Percentiles rank a stretch among this genome's conserved stretches.
Conservation (phyloP, 2,888 invertebrate species). For the Agriopis aurantiaria region DNA sequence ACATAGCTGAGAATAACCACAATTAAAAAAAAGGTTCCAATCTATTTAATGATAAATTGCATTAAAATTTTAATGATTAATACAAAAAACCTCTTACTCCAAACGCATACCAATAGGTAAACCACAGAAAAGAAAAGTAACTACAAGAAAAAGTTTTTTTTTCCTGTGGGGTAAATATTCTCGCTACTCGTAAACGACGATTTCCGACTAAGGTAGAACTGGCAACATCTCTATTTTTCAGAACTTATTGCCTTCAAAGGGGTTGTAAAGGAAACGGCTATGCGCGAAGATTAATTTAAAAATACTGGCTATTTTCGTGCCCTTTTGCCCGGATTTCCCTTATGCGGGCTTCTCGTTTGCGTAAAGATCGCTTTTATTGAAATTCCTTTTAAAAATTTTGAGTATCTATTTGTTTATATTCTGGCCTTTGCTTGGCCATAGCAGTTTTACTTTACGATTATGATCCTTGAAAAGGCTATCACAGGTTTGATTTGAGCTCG, state of each 20-base stretch:
- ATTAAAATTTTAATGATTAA: too few relatives aligned
- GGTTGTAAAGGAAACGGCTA: slow-evolving; percentile 40
- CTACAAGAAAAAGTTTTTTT: too few relatives aligned
- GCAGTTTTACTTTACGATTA: neutral
- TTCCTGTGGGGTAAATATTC: too few relatives aligned
- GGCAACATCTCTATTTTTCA: slow-evolving; percentile 29
- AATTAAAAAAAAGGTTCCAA: too few relatives aligned
- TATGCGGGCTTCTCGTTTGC: slow-evolving; percentile 23
- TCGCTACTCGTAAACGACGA: too few relatives aligned
- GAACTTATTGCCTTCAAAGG: slow-evolving; percentile 45
- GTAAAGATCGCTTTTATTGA: slow-evolving; percentile 31
- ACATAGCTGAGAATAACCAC: too few relatives aligned
- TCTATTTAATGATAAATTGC: too few relatives aligned
- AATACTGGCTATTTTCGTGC: slow-evolving; percentile 37
- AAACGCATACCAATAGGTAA: too few relatives aligned
- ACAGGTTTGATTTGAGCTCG: neutral
- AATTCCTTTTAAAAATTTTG: slow-evolving; percentile 24
- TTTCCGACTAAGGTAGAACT: slow-evolving; percentile 8
- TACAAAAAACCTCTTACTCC: too few relatives aligned
- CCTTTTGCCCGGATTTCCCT: slow-evolving; percentile 31
- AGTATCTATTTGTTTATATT: slow-evolving; percentile 7
- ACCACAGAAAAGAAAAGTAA: too few relatives aligned
- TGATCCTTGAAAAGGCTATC: neutral
- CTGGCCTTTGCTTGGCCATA: neutral
- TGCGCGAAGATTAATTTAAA: slow-evolving; percentile 40